Base-by-base conservation (phyloP, 2,888 invertebrate genomes). In the Timandra comae region DNA sequence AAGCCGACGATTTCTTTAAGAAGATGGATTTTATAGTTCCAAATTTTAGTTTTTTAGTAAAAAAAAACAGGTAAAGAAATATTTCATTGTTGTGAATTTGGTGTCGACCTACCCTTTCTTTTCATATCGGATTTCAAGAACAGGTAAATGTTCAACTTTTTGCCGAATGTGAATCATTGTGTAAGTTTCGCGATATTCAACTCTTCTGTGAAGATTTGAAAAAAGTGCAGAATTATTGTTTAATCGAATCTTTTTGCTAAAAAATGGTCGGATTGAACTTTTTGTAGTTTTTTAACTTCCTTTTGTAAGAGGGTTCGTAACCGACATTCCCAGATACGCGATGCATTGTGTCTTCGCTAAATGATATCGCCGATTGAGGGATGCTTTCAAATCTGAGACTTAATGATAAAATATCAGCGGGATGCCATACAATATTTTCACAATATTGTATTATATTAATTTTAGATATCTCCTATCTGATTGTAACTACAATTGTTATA, bases 331-430 rank as follows among this genome's bases (percentile, higher is more conserved):
- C 84, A 84, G 81, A 77, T 82, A 70, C 72, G 58, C 52, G 58
- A 52, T 52, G 72, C 63, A 71, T 84, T 82, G 77, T 84, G 63
- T 67, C 49, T 46, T 53, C 58, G 60, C 74, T 76, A 76, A 79
- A 76, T 69, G 78, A 75, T 75, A 68, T 70, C 63, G 57, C 61
- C 53, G 58, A 16, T 3, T 16, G 54, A 56, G 66, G 66, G 67
- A 66, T 59, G 63, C 61, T 64, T 69, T 71, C 59, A 70, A 71
- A 73, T 67, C 47, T 61, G 52, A 63, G 48, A 67, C 68, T 67
- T 79, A 80, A 84, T 84, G 80, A 80, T 69, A 73, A 59, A 70
- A 78, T 76, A 74, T 52, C 84, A 84, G 84, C 85, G 77, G 84
- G 85, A 75, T 45, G 55, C 65, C 73, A 43, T 42, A 54, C 53